Percentiles rank a stretch among this genome's conserved stretches.
Evolutionary conservation across 2,797 vertebrate genomes (phyloP).

Genomic region (Coreius guichenoti): DNA sequence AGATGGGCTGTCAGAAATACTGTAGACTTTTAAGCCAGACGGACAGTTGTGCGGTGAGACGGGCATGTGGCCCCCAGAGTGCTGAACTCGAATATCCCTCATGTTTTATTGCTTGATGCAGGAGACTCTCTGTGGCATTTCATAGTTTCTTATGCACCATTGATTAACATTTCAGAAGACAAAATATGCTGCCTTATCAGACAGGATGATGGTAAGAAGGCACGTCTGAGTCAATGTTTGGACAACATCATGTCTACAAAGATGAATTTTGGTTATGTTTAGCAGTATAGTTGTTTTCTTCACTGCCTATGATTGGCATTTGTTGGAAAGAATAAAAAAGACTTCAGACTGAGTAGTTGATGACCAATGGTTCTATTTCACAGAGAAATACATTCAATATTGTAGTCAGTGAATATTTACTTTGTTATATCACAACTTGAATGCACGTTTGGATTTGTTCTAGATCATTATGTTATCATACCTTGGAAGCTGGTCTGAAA

Average conservation of each 20-base stretch:
- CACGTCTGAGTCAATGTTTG: not conserved
- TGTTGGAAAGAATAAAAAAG: not conserved
- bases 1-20: slow-evolving; percentile 27
- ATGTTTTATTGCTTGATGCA: slow-evolving; percentile 29
- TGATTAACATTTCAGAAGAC: slow-evolving; percentile 26
- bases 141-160: slow-evolving; percentile 18
- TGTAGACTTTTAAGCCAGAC: not conserved
- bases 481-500: not conserved
- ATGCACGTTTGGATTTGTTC: not conserved
- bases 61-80: not conserved
- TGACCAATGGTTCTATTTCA: not conserved
- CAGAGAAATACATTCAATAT: not conserved
- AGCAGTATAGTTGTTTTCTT: not conserved
- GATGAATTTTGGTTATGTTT: not conserved
- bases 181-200: not conserved
- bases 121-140: slow-evolving; percentile 17
- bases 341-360: not conserved
- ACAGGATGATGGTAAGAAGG: not conserved
- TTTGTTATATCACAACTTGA: not conserved
- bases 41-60: not conserved
- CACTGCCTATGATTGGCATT: not conserved
- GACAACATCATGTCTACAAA: not conserved
- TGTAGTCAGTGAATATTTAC: not conserved
- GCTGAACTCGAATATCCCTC: slow-evolving; percentile 12
- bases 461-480: not conserved